Conservation (phyloP, 2,797 vertebrate species). For the Cynopterus sphinx region DNA sequence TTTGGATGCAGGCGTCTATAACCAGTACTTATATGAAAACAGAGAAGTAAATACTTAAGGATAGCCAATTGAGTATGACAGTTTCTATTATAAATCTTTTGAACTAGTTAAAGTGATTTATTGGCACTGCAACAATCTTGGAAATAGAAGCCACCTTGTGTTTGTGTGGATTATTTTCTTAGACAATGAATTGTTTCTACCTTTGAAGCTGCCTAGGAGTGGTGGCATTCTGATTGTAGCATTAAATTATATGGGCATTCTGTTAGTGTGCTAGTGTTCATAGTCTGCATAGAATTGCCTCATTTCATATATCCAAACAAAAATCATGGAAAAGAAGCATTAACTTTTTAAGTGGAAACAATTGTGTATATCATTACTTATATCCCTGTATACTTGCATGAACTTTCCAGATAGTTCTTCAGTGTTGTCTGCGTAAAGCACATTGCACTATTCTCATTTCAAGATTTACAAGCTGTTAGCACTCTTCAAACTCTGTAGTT, state of each 20-base stretch:
- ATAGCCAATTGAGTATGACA: background rate
- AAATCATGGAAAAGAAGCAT: background rate
- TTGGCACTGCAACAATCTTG: background rate
- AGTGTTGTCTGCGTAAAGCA: background rate
- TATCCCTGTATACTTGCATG: background rate
- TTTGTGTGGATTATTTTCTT: background rate
- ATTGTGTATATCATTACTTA: background rate
- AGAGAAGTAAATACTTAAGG: background rate
- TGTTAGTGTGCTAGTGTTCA: background rate
- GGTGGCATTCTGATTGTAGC: background rate
- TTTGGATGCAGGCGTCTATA: background rate
- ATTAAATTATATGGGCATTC: background rate
- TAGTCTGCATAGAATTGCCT: background rate
- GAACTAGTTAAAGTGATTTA: background rate
- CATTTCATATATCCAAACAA: background rate
- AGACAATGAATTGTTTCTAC: background rate
- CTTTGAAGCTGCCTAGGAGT: background rate
- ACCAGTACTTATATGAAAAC: background rate
- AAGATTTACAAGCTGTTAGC: background rate
- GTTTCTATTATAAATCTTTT: background rate
- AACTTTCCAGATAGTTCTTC: background rate
- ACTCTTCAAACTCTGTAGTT: background rate
- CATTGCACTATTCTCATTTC: background rate
- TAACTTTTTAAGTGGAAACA: background rate
- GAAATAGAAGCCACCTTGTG: background rate